Evolutionary conservation across 1,140 invertebrate species (phyloP), one percentile per base, ranked within the genome.

Genomic region (Bicyclus anynana): DNA sequence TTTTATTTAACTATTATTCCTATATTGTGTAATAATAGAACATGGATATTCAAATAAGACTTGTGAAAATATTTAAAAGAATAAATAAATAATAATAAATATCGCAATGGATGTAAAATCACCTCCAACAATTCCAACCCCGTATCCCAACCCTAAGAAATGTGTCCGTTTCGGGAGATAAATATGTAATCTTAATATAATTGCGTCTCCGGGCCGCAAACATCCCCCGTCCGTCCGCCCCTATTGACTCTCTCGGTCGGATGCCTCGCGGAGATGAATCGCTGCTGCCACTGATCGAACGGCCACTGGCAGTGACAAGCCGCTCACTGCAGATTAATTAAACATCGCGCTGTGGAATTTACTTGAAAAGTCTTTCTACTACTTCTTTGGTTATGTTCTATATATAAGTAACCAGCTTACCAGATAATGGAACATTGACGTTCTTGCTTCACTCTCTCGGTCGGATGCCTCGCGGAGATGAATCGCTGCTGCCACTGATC

Each of bases 111-210:
- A n/a, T 10, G 53, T 67, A 53, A 33, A 50, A 69, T 35, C 68
- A 65, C 14, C 77, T 78, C 74, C 55, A 61, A 14, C 47, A 2
- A 56, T 40, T 62, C 27, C 14, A 53, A 5, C 53, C 35, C 21
- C 47, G 9, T 53, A n/a, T n/a, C 16, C 23, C 56, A 66, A 21
- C 42, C 42, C 42, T 66, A 77, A 79, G 69, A 79, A 77, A 79
- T 73, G 67, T 70, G 64, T 75, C 69, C 68, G 65, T 74, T 71
- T 74, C 69, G 53, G 65, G 71, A 80, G 78, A 83, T 82, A 84
- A 82, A 86, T 84, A 81, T 78, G 74, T 86, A 86, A 86, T 86
- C 80, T 86, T 80, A 74, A 81, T 76, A 83, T 86, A 83, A 86
- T 84, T 84, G 82, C 67, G 72, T 74, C 72, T 77, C 57, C 74